These are phyloP conservation scores for Ashinkailepas kermadecensis DNA, from an alignment of 2,888 invertebrate genomes.

Conservation along the genomic window DNA sequence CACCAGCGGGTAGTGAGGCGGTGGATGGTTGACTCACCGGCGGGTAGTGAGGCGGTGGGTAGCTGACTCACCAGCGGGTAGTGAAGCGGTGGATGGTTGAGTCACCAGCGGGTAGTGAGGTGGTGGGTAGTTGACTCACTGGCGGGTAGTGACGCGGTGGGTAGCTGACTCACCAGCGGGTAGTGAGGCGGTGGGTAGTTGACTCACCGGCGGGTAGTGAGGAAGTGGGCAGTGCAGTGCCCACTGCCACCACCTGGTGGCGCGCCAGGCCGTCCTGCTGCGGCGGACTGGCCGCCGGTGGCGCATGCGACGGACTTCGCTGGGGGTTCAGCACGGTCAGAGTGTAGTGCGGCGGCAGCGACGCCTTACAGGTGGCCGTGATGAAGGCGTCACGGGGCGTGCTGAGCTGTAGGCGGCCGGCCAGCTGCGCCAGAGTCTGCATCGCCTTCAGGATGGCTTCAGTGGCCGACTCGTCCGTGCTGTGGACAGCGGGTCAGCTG, in stretches of 20 bases:
- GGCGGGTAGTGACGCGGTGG: too few species aligned
- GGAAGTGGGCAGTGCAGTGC: conserved; percentile 83
- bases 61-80: too few species aligned
- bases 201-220: conserved; percentile 59
- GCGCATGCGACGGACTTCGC: conserved; percentile 21
- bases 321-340: conserved; percentile 63
- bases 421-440: conserved; percentile 79
- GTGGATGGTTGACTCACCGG: too few species aligned
- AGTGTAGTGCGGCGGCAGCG: conserved; percentile 90
- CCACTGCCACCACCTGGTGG: conserved; percentile 95
- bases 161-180: background rate
- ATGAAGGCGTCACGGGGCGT: conserved; percentile 87
- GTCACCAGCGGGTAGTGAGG: too few species aligned
- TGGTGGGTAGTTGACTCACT: too few species aligned
- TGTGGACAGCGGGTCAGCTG: conserved; percentile 36
- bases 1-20: too few species aligned
- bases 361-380: conserved; percentile 90
- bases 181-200: too few species aligned
- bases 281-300: conserved; percentile 26
- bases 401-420: conserved; percentile 69
- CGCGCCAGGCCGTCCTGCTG: conserved; percentile 40
- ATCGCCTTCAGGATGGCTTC: conserved; percentile 87
- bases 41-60: too few species aligned
- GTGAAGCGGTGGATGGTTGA: too few species aligned
- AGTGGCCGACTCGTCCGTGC: conserved; percentile 84